Evolutionary conservation across 2,797 vertebrate genomes (phyloP).

Genomic region (Psittacula echo): DNA sequence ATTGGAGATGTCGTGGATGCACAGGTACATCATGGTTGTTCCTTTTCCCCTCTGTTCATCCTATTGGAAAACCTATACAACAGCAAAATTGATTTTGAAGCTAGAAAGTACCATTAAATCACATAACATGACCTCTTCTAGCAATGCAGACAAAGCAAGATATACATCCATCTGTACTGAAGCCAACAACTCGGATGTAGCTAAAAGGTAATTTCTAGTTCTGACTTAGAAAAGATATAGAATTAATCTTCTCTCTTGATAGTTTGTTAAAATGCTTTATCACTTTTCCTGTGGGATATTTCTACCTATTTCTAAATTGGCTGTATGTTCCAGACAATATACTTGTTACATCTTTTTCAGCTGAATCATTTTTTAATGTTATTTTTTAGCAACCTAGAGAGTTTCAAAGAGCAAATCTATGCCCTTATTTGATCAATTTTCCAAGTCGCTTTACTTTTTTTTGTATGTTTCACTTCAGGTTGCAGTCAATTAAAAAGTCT

Average conservation of each 20-base stretch:
- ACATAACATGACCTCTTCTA: not conserved
- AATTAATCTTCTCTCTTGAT: not conserved
- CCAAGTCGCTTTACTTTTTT: not conserved
- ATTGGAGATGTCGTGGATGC: not conserved
- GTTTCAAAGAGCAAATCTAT: not conserved
- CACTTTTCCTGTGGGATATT: not conserved
- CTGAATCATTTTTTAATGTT: not conserved
- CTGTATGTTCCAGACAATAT: not conserved
- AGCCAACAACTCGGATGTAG: not conserved
- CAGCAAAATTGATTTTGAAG: not conserved
- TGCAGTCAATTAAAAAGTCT: not conserved
- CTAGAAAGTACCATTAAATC: constrained; percentile 4
- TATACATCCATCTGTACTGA: not conserved
- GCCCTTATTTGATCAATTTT: not conserved
- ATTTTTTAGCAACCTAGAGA: not conserved
- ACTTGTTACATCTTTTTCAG: not conserved
- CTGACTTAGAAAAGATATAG: not conserved
- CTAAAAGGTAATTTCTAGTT: not conserved
- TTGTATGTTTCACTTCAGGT: not conserved
- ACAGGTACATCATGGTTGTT: not conserved
- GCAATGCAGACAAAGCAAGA: not conserved
- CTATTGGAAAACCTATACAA: not conserved
- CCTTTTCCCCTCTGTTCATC: not conserved
- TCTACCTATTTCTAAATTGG: not conserved
- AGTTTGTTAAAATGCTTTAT: not conserved